A percentile compares a stretch with the other conserved stretches of the same genome.
Conservation (phyloP, 2,113 vertebrate species). For the Sinocyclocheilus anophthalmus region DNA sequence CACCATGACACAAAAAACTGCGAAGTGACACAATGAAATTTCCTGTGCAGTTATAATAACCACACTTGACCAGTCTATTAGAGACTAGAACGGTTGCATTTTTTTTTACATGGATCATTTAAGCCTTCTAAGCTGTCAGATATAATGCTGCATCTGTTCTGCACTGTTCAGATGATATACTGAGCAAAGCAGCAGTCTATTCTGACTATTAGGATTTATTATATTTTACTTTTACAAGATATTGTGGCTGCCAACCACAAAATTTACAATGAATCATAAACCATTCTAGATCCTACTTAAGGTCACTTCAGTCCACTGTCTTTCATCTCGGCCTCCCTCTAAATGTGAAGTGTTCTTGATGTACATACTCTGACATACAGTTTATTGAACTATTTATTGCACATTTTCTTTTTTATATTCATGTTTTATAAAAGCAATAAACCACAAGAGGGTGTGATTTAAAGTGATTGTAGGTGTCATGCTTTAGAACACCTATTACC, state of each 20-base stretch:
- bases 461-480: background rate
- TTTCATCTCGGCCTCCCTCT: background rate
- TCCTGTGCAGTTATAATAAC: background rate
- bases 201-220: background rate
- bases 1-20: background rate
- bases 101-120: background rate
- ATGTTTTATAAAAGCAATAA: background rate
- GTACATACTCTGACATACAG: background rate
- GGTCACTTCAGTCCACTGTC: background rate
- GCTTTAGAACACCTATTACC: background rate
- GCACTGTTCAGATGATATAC: background rate
- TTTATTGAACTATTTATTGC: constrained; percentile 4
- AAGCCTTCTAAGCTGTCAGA: too few species aligned
- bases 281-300: background rate
- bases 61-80: background rate
- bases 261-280: background rate
- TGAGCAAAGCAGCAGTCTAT: background rate
- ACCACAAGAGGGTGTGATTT: background rate
- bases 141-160: background rate
- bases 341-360: background rate
- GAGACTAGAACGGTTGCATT: background rate
- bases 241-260: background rate
- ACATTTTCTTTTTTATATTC: background rate
- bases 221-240: background rate
- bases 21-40: background rate